phyloP scores from a whole-genome alignment of 2,888 invertebrate species.

The Augiades crinisus region DNA sequence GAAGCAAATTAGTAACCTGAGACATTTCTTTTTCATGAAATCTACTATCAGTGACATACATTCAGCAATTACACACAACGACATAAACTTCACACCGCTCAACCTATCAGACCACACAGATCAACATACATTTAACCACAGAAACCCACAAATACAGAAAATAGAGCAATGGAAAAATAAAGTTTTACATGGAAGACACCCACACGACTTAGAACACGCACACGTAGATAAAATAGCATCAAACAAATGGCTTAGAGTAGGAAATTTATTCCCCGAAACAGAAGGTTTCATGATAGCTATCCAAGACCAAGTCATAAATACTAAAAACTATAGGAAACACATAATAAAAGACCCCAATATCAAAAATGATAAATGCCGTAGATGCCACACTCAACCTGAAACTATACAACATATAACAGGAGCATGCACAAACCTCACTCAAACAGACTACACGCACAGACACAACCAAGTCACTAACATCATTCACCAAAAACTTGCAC shows the following conservation, averaged over 20 bases:
- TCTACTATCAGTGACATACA: not conserved
- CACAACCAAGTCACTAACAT: slow-evolving; percentile 27
- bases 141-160: slow-evolving; percentile 4
- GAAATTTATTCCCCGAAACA: slow-evolving; percentile 31
- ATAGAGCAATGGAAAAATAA: slow-evolving; percentile 10
- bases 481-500: slow-evolving; percentile 23
- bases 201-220: slow-evolving; percentile 27
- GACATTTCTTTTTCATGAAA: not conserved
- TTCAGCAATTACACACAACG: not conserved
- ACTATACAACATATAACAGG: slow-evolving; percentile 30
- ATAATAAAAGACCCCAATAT: slow-evolving; percentile 23
- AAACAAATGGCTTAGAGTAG: slow-evolving; percentile 25
- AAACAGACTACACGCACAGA: slow-evolving; percentile 31
- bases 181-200: slow-evolving; percentile 25
- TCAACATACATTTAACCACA: too few relatives aligned
- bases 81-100: not conserved
- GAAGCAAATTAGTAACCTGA: not conserved
- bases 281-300: too few relatives aligned
- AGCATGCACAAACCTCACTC: slow-evolving; percentile 27
- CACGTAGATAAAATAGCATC: slow-evolving; percentile 27
- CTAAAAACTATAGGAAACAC: slow-evolving; percentile 28
- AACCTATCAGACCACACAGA: too few relatives aligned
- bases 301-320: slow-evolving; percentile 41
- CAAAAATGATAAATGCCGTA: slow-evolving; percentile 25
- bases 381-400: slow-evolving; percentile 20